Evolutionary conservation across 2,113 vertebrate species (phyloP), one percentile per base, ranked within the genome.

Genomic region (Colinus virginianus): DNA sequence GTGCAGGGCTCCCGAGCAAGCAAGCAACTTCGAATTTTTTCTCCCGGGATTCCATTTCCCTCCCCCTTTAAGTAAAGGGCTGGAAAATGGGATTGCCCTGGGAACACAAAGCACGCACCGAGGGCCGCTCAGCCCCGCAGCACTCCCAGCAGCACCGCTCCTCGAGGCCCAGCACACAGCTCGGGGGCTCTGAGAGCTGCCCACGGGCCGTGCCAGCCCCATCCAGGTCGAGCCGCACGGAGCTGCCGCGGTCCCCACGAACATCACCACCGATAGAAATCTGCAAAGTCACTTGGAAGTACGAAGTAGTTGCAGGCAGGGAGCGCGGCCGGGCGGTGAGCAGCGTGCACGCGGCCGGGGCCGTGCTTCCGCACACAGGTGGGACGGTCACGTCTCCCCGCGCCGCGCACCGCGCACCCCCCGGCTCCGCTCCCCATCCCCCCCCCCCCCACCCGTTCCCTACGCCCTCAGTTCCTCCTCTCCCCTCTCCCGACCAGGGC

Each of bases 241-340:
- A 55, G 71, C 26, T 84, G 43, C 9, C 51, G 81, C 71, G 1
- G 63, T 66, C 82, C 84, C 89, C 62, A 30, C 3, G 32, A 86
- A 87, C 13, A 38, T 20, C 64, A 75, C 16, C 66, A 45, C 78
- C 13, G 58, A 72, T 1, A 90, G 63, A 87, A 93, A 95, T 90
- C 21, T 91, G 90, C 78, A 89, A 96, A 96, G 95, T 84, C 66
- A 87, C 53, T 91, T 94, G 18, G 32, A 90, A 92, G 77, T 17
- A 53, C 53, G 87, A 78, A 53, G 26, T 16, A 53, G 51, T 53
- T 28, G 51, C 28, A 8, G 26, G 51, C 51, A 53, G 26, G 51
- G 51, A 53, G 51, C 15, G 51, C 51, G 17, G 51, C 51, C 51
- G 51, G 51, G 51, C 5, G 51, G 51, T 30, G 8, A 30, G 26